Base-by-base conservation (phyloP, 2,888 invertebrate species). In the Lymantria monacha region DNA sequence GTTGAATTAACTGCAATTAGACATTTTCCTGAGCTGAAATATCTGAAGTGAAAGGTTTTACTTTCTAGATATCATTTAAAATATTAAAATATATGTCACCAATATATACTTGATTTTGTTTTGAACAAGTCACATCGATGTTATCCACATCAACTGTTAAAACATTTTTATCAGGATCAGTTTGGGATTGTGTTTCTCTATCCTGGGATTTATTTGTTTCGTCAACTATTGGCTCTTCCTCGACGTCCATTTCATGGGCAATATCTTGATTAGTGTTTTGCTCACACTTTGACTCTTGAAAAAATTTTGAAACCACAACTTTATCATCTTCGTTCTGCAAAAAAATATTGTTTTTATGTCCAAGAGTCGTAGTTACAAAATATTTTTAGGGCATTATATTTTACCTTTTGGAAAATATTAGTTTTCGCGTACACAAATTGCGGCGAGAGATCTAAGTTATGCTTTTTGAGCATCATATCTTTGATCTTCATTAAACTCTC, bases 361-460 rank as follows among this genome's bases (percentile, higher is more conserved):
- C 22, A 22, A 22, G 5, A 3, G 5, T 22, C 22, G 5, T n/a
- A 22, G 9, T 33, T 8, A 33, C 1, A 33, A 10, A 8, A 30
- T 9, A 11, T 10, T 36, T 37, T 37, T 42, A 22, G n/a, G 12
- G 7, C 5, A 1, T 46, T 44, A 12, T 10, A 52, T 37, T 33
- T 46, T 75, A 80, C 80, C 67, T 68, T 68, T 53, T 69, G 66
- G 46, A 72, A 52, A 2, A 62, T 53, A 41, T 53, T 68, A 46
- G 82, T 83, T 57, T 83, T 87, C 10, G 76, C 67, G 62, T 88
- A 90, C 12, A 81, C 76, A 73, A 89, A 89, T 60, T 82, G 76
- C 5, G 89, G 89, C 2, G 88, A 87, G 13, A 74, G 66, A 61
- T 87, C 81, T 44, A 90, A 71, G 52, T 87, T 81, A 54, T 83